Conservation (phyloP, 2,797 vertebrate genomes). For the Poliocrania exsul region DNA sequence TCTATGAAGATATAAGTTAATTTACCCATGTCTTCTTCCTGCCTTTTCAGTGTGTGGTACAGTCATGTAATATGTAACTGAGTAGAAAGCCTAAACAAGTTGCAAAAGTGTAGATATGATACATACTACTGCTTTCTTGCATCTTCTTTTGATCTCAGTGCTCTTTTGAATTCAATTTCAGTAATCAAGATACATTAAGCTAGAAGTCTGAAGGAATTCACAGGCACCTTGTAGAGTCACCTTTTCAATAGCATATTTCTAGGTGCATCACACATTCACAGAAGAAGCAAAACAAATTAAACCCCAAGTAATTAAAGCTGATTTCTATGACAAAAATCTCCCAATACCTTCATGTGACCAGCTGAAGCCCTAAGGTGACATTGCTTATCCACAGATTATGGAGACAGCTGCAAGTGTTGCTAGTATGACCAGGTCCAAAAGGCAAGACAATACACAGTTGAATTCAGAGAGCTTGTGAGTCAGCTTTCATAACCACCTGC, state of each 20-base stretch:
- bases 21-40: neutral
- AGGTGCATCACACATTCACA: neutral
- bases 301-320: neutral
- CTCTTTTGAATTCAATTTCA: neutral
- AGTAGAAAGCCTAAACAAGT: neutral
- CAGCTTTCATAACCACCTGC: neutral
- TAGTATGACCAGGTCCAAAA: neutral
- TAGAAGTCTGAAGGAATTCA: neutral
- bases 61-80: neutral
- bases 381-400: neutral
- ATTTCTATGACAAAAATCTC: neutral
- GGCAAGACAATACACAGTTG: neutral
- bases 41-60: neutral
- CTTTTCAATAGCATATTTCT: neutral
- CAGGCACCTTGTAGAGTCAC: neutral
- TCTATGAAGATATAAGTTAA: neutral
- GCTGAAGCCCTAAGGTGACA: neutral
- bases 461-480: neutral
- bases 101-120: neutral
- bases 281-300: neutral
- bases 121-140: neutral
- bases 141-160: neutral
- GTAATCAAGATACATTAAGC: neutral
- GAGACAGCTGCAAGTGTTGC: neutral
- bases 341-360: neutral